phyloP scores from a whole-genome alignment of 2,888 invertebrate genomes.

The Lomographa bimaculata region DNA sequence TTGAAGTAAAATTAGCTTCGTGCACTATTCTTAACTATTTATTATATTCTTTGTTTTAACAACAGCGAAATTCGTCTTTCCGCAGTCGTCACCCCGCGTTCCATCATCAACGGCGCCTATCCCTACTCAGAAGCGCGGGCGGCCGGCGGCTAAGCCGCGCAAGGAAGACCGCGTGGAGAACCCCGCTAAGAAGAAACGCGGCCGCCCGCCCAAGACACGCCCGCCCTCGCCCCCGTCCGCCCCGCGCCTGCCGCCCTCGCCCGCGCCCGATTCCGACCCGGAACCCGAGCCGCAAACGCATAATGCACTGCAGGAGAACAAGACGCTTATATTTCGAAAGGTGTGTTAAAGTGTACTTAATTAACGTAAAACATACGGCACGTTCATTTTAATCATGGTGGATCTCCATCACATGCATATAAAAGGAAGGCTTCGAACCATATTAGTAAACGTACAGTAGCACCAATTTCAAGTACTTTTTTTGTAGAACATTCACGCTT shows the following conservation, averaged over 20 bases:
- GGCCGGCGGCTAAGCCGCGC: constrained; percentile 76
- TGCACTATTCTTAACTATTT: too few species aligned
- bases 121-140: constrained; percentile 72
- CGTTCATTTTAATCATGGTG: too few species aligned
- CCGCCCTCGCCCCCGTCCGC: constrained; percentile 44
- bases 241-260: constrained; percentile 30
- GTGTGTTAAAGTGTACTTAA: too few species aligned
- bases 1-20: too few species aligned
- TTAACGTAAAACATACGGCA: too few species aligned
- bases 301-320: constrained; percentile 57
- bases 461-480: too few species aligned
- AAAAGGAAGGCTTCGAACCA: too few species aligned
- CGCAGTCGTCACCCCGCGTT: constrained; percentile 58
- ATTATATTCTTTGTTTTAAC: too few species aligned
- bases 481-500: too few species aligned
- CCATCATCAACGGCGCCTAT: constrained; percentile 36
- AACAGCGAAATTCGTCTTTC: too few species aligned
- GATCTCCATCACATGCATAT: too few species aligned
- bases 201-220: constrained; percentile 65
- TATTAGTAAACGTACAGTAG: too few species aligned
- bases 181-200: constrained; percentile 70
- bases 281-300: constrained; percentile 52
- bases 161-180: constrained; percentile 51
- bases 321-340: constrained; percentile 73
- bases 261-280: constrained; percentile 46